Percentiles rank a stretch among this genome's conserved stretches.
phyloP scores from a whole-genome alignment of 2,888 invertebrate genomes.

The Eupithecia vulgata region DNA sequence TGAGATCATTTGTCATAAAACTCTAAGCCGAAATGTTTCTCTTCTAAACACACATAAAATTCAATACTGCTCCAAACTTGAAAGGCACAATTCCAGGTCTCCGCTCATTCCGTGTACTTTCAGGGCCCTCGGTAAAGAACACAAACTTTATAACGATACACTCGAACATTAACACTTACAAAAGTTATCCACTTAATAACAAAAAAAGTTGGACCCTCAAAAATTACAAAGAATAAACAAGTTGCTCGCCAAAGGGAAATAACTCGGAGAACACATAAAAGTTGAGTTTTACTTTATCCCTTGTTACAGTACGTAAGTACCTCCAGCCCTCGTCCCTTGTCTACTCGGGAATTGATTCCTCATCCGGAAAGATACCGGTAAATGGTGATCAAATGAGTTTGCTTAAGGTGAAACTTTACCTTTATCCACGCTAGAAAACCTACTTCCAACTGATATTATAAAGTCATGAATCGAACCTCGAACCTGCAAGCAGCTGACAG shows the following conservation, averaged over 20 bases:
- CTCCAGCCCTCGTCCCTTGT: neutral
- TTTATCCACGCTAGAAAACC: neutral
- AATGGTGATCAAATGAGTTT: neutral
- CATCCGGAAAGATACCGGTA: slow-evolving; percentile 6
- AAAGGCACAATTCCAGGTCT: neutral
- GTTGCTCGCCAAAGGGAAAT: slow-evolving; percentile 23
- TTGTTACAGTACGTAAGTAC: neutral
- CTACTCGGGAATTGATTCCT: slow-evolving; percentile 3
- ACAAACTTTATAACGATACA: slow-evolving; percentile 28
- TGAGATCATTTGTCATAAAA: no score
- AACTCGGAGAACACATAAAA: slow-evolving; percentile 25
- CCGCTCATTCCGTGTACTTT: neutral
- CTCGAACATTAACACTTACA: slow-evolving; percentile 23
- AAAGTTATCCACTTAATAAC: slow-evolving; percentile 26
- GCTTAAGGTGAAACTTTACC: slow-evolving; percentile 2
- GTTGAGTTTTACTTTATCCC: slow-evolving; percentile 24
- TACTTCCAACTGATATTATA: neutral
- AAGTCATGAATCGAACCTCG: neutral
- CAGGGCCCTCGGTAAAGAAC: slow-evolving; percentile 8
- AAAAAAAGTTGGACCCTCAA: slow-evolving; percentile 5
- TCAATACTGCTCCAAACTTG: slow-evolving; percentile 4
- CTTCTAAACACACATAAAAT: slow-evolving; percentile 17
- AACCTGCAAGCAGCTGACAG: neutral
- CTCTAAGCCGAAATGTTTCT: neutral
- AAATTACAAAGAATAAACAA: slow-evolving; percentile 32